phyloP scores from a whole-genome alignment of 2,113 vertebrate genomes.

The Pogonocichla stellata region DNA sequence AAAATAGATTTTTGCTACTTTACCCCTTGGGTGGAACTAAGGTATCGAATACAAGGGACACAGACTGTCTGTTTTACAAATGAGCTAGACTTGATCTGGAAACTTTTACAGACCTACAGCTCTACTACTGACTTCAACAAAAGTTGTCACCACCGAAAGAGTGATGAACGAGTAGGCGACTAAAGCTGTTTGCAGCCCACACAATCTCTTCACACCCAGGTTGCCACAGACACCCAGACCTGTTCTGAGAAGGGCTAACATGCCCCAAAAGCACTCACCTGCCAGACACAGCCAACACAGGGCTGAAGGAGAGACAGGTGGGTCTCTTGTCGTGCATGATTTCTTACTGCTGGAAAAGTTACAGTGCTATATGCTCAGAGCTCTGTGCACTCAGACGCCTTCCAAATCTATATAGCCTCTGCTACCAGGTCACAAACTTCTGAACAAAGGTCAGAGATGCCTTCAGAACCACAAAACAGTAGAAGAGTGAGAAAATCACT shows the following conservation, averaged over 20 bases:
- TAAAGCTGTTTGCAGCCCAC: slow-evolving; percentile 6
- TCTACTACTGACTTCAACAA: neutral
- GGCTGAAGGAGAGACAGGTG: neutral
- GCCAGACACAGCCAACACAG: neutral
- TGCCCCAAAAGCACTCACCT: neutral
- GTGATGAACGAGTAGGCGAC: neutral
- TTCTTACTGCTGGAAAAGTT: neutral
- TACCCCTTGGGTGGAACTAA: neutral
- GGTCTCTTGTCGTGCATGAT: neutral
- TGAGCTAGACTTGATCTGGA: neutral
- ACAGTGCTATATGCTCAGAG: neutral
- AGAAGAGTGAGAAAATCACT: neutral
- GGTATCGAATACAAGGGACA: neutral
- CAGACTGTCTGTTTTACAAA: neutral
- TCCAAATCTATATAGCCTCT: neutral
- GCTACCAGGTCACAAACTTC: neutral
- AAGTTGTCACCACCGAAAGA: neutral
- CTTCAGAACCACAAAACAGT: neutral
- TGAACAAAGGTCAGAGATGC: neutral
- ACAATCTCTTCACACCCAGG: slow-evolving; percentile 6
- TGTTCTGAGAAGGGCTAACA: neutral
- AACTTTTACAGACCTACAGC: neutral
- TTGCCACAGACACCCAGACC: neutral
- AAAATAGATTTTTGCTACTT: neutral
- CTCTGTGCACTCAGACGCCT: neutral